These are phyloP conservation scores for Zaprionus lachaisei DNA, from an alignment of 1,140 invertebrate genomes.

Conservation along the genomic window DNA sequence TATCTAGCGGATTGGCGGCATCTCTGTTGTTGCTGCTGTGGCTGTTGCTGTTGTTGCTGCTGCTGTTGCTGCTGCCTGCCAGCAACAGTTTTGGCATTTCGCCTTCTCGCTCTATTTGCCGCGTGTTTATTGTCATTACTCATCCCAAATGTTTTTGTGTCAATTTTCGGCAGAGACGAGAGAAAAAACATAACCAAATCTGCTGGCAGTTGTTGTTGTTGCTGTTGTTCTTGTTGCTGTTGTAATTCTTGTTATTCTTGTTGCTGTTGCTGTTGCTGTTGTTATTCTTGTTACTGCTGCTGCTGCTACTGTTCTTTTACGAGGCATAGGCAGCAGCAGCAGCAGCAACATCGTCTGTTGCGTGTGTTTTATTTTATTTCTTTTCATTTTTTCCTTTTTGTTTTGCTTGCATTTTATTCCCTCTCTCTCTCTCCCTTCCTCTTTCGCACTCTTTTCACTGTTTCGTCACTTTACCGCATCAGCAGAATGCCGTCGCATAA, in stretches of 20 bases:
- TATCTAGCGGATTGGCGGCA: constrained; percentile 59
- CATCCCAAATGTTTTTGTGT: constrained; percentile 67
- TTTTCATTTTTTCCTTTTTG: constrained; percentile 51
- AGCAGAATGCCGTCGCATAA: constrained; percentile 45
- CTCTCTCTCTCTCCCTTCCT: too few relatives aligned
- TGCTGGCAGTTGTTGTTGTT: constrained; percentile 19
- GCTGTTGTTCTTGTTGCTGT: neutral
- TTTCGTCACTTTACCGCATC: constrained; percentile 18
- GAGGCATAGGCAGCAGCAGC: neutral
- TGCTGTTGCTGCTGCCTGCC: constrained; percentile 30
- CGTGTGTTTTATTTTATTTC: constrained; percentile 17
- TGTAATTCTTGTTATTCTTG: neutral
- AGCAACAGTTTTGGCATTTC: constrained; percentile 61
- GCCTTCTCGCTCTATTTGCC: constrained; percentile 14
- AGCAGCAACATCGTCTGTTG: constrained; percentile 15
- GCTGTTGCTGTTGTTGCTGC: constrained; percentile 36
- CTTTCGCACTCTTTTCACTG: constrained; percentile 14
- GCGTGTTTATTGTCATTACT: constrained; percentile 69
- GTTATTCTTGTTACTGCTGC: neutral
- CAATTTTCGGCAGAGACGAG: constrained; percentile 38
- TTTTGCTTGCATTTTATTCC: constrained; percentile 60
- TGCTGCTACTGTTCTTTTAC: constrained; percentile 23
- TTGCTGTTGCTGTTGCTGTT: constrained; percentile 9
- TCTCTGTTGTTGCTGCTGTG: constrained; percentile 15
- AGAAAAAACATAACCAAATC: constrained; percentile 4